phyloP scores from a whole-genome alignment of 2,113 vertebrate genomes.

The Pungitius pungitius region DNA sequence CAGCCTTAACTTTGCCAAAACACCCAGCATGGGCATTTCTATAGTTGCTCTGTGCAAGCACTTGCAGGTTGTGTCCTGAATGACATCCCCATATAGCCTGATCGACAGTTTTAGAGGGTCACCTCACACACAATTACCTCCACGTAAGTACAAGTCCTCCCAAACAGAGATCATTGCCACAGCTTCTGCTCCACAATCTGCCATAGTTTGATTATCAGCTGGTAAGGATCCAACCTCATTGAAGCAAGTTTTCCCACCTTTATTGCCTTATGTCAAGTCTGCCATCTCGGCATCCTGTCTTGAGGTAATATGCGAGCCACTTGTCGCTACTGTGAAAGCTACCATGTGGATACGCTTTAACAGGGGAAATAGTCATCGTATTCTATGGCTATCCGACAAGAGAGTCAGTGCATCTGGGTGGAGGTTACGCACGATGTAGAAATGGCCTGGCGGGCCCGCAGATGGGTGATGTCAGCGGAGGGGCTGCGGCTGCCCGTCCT shows the following conservation, averaged over 20 bases:
- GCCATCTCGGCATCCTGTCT: background rate
- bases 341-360: background rate
- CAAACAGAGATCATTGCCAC: constrained; percentile 21
- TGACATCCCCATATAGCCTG: background rate
- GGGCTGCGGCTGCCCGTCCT: constrained; percentile 42
- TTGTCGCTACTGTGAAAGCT: background rate
- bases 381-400: constrained; percentile 48
- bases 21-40: background rate
- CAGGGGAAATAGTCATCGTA: constrained; percentile 19
- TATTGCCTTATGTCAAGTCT: background rate
- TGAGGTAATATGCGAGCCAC: background rate
- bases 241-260: background rate
- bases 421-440: constrained; percentile 47
- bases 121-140: constrained; percentile 31
- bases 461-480: constrained; percentile 40
- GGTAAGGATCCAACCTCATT: constrained; percentile 37
- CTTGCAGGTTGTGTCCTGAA: background rate
- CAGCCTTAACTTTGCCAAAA: background rate
- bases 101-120: constrained; percentile 33
- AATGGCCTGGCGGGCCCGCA: constrained; percentile 32
- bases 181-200: constrained; percentile 42
- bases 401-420: constrained; percentile 21
- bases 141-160: constrained; percentile 20
- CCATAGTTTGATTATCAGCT: constrained; percentile 45
- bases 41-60: background rate